Percentiles rank a stretch among this genome's conserved stretches.
These are phyloP conservation scores for Poeciliopsis turneri DNA, from an alignment of 2,797 vertebrate genomes.

Conservation along the genomic window DNA sequence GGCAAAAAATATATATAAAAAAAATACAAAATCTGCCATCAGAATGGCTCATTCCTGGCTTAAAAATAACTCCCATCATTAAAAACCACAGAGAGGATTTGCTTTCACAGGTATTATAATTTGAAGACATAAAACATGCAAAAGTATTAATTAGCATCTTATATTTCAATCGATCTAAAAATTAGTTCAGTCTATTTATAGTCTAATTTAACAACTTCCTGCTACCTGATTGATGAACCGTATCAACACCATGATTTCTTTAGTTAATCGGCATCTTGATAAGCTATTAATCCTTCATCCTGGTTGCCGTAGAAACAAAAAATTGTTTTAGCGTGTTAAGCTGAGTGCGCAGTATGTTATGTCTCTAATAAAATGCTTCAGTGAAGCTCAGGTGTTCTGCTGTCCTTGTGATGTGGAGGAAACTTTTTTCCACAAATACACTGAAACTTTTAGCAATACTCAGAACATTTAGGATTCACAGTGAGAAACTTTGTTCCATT, in stretches of 20 bases:
- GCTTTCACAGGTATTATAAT: neutral
- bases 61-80: slow-evolving; percentile 14
- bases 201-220: neutral
- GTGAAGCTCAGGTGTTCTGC: neutral
- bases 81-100: neutral
- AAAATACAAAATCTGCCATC: slow-evolving; percentile 1
- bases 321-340: neutral
- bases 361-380: neutral
- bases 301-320: neutral
- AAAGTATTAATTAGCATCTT: neutral
- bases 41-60: slow-evolving; percentile 19
- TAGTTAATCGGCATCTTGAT: neutral
- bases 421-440: neutral
- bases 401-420: neutral
- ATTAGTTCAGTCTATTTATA: neutral
- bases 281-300: neutral
- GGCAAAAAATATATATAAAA: neutral
- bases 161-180: neutral
- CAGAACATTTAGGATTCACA: neutral
- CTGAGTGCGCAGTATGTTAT: neutral
- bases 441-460: neutral
- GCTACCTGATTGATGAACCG: neutral
- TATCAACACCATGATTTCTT: neutral
- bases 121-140: neutral
- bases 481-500: neutral